A percentile compares a stretch with the other conserved stretches of the same genome.
phyloP scores from a whole-genome alignment of 2,888 invertebrate genomes.

The Rhagonycha fulva region DNA sequence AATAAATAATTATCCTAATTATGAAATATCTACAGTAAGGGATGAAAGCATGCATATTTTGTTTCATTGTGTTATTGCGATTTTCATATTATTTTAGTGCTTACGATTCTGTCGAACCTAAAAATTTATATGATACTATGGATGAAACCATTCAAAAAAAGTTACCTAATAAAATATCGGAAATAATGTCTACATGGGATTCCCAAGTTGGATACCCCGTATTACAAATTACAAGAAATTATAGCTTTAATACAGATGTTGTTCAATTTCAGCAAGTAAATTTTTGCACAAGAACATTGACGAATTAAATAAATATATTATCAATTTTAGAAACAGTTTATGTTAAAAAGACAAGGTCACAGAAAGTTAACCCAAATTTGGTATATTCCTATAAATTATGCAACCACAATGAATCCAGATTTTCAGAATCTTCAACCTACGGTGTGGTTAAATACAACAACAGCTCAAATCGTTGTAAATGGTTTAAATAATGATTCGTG shows the following conservation, averaged over 20 bases:
- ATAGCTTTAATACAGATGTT: neutral
- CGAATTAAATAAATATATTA: neutral
- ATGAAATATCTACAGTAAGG: too few species aligned
- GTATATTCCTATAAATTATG: neutral
- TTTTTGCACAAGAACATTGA: neutral
- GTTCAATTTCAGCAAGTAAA: conserved; percentile 2
- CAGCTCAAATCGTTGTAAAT: neutral
- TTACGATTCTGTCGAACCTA: neutral
- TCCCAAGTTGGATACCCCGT: conserved; percentile 45
- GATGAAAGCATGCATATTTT: too few species aligned
- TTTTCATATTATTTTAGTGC: too few species aligned
- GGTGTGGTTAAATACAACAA: neutral
- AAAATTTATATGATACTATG: conserved; percentile 5
- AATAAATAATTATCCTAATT: too few species aligned
- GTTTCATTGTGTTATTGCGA: too few species aligned
- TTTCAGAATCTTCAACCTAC: conserved; percentile 3
- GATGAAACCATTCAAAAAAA: neutral
- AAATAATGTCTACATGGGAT: conserved; percentile 45
- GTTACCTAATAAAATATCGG: neutral
- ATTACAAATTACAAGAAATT: neutral
- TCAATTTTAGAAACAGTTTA: neutral
- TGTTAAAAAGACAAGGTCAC: too few species aligned
- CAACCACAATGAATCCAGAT: neutral
- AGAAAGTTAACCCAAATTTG: neutral
- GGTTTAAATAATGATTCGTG: neutral